Percentiles rank a stretch among this genome's conserved stretches.
These are phyloP conservation scores for Pilophorus perplexus DNA, from an alignment of 2,888 invertebrate genomes.

Conservation along the genomic window DNA sequence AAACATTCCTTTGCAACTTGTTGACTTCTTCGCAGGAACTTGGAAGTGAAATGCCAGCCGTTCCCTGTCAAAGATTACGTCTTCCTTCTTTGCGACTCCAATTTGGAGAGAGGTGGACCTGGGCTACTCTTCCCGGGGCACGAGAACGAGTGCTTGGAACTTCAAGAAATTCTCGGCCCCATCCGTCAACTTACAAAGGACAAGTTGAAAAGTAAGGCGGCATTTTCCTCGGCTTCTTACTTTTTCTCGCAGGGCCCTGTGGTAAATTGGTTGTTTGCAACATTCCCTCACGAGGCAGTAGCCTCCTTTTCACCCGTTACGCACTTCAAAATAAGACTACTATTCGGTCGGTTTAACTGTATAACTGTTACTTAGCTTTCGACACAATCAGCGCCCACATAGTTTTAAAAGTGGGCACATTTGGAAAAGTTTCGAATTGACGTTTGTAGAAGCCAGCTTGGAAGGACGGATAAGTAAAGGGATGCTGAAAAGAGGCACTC, in stretches of 20 bases:
- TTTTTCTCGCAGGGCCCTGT: too few species aligned
- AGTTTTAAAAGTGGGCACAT: too few species aligned
- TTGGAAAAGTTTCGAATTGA: background rate
- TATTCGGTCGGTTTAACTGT: too few species aligned
- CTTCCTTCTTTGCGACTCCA: conserved; percentile 25
- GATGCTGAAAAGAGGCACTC: conserved; percentile 26
- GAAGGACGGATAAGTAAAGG: conserved; percentile 14
- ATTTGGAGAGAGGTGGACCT: conserved; percentile 16
- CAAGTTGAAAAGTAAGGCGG: conserved; percentile 26
- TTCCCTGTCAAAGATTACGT: conserved; percentile 26
- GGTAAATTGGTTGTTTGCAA: too few species aligned
- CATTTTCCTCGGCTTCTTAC: too few species aligned
- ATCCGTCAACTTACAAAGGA: conserved; percentile 1
- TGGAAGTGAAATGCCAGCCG: conserved; percentile 23
- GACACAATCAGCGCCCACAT: too few species aligned
- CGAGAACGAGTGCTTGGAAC: conserved; percentile 25
- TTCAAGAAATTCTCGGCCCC: conserved; percentile 27
- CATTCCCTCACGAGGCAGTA: too few species aligned
- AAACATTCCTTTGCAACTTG: too few species aligned
- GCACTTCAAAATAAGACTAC: too few species aligned
- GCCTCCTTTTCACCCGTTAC: too few species aligned
- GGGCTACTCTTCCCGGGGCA: conserved; percentile 25
- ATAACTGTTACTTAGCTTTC: too few species aligned
- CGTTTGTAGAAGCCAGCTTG: background rate
- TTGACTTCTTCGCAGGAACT: too few species aligned